Conservation (phyloP, 2,888 invertebrate species). For the Eupithecia insigniata region DNA sequence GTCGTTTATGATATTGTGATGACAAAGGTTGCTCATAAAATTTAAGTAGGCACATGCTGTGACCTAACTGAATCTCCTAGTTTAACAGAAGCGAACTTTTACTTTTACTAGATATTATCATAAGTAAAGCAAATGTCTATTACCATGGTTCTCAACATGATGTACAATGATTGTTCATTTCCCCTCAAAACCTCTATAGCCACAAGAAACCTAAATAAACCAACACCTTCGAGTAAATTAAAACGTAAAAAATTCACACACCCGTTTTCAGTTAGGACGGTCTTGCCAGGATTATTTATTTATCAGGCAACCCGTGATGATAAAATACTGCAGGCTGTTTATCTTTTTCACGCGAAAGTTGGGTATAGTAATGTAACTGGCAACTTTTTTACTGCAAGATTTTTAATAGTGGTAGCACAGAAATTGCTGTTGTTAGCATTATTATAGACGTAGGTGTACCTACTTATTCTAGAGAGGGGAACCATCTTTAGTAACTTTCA, state of each 20-base stretch:
- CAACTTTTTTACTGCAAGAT: neutral
- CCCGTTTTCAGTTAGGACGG: conserved; percentile 37
- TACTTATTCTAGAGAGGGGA: neutral
- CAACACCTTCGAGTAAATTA: conserved; percentile 43
- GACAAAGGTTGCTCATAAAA: too few species aligned
- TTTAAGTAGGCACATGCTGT: neutral
- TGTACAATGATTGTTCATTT: conserved; percentile 1
- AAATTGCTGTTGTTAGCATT: neutral
- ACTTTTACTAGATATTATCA: neutral
- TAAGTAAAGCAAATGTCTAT: neutral
- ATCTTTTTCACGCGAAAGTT: conserved; percentile 15
- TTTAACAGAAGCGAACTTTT: neutral
- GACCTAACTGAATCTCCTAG: neutral
- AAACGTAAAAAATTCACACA: conserved; percentile 43
- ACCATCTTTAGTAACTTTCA: neutral
- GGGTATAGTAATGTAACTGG: neutral
- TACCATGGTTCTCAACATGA: neutral
- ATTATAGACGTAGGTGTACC: neutral
- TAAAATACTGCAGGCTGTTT: conserved; percentile 32
- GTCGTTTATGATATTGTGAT: too few species aligned
- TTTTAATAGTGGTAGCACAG: neutral
- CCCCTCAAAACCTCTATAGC: neutral
- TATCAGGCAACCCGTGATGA: conserved; percentile 28
- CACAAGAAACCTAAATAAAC: conserved; percentile 36
- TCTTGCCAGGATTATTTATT: conserved; percentile 25